Evolutionary conservation across 2,888 invertebrate species (phyloP).

Genomic region (Diarsia rubi): DNA sequence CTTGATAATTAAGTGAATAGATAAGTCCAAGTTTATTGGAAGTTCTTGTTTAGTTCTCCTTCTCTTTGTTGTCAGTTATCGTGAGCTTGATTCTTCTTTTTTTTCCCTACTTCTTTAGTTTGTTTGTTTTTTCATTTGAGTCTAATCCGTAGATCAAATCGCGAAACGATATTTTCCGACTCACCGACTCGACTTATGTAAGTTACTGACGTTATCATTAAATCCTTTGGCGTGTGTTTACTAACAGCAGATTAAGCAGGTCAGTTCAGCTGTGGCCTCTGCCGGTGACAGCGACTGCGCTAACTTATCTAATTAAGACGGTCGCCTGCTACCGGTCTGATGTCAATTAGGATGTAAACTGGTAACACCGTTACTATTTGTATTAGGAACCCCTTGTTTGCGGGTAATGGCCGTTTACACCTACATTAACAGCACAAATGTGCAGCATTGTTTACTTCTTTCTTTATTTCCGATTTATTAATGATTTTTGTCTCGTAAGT

Average conservation of each 20-base stretch:
- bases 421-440: neutral
- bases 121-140: neutral
- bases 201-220: neutral
- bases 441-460: neutral
- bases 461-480: neutral
- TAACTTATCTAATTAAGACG: slow-evolving; percentile 50
- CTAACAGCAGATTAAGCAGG: slow-evolving; percentile 33
- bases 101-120: neutral
- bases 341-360: slow-evolving; percentile 12
- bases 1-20: neutral
- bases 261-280: slow-evolving; percentile 31
- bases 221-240: slow-evolving; percentile 14
- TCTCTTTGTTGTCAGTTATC: too few relatives aligned
- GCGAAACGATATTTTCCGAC: neutral
- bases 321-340: slow-evolving; percentile 2
- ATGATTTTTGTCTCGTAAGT: too few relatives aligned
- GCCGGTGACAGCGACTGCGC: slow-evolving; percentile 15
- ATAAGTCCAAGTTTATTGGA: neutral
- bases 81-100: neutral
- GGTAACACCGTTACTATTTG: neutral
- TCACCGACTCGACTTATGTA: neutral
- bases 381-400: slow-evolving; percentile 1
- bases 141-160: neutral
- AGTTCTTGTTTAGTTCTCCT: neutral
- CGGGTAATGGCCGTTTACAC: neutral